phyloP scores from a whole-genome alignment of 2,888 invertebrate species.

The Exephanes ischioxanthus region DNA sequence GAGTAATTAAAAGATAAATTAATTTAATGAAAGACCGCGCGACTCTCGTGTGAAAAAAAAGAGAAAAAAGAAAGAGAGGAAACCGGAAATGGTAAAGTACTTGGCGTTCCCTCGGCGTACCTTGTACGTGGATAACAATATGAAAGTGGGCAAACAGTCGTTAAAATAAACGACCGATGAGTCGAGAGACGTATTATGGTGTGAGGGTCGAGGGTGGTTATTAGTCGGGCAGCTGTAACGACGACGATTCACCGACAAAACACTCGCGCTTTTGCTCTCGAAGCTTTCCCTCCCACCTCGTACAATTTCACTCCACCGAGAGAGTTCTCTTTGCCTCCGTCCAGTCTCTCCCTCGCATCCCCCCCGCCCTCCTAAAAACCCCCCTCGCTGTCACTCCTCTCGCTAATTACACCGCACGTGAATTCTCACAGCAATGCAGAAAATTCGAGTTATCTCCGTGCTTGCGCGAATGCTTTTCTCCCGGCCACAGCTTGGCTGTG shows the following conservation, averaged over 20 bases:
- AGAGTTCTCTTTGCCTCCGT: constrained; percentile 22
- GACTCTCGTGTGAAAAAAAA: not conserved
- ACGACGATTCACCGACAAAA: constrained; percentile 47
- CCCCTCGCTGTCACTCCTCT: constrained; percentile 24
- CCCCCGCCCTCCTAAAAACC: not conserved
- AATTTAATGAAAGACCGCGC: not conserved
- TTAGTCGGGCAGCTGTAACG: constrained; percentile 39
- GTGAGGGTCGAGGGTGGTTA: constrained; percentile 38
- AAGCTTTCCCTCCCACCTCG: constrained; percentile 25
- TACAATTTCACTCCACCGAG: constrained; percentile 7
- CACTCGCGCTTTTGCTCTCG: constrained; percentile 33
- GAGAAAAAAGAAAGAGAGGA: not conserved
- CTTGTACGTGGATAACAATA: constrained; percentile 35
- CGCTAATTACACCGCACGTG: constrained; percentile 56
- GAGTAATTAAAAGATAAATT: constrained; percentile 14
- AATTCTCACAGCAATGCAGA: constrained; percentile 53
- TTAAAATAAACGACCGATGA: constrained; percentile 53
- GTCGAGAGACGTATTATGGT: constrained; percentile 42
- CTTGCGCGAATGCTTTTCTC: constrained; percentile 39
- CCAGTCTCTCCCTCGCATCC: constrained; percentile 1
- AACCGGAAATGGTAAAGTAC: constrained; percentile 6
- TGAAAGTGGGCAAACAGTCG: constrained; percentile 35
- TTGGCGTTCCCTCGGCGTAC: not conserved
- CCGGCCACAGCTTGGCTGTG: not conserved
- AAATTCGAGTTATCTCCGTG: constrained; percentile 53